phyloP scores from a whole-genome alignment of 2,888 invertebrate species.

The Cerastis leucographa region DNA sequence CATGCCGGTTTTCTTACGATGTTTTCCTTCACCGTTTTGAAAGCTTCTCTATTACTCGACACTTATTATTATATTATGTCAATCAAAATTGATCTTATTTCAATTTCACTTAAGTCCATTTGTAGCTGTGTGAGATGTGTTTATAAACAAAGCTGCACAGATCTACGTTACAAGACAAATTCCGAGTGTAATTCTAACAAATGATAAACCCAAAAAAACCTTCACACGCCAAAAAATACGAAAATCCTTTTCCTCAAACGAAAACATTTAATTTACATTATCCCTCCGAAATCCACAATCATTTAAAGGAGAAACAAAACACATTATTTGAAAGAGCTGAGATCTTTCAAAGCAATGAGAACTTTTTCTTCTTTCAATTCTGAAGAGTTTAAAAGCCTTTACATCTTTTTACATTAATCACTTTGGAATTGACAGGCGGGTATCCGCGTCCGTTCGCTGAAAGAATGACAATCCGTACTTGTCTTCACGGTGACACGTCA shows the following conservation, averaged over 20 bases:
- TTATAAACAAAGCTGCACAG: not conserved
- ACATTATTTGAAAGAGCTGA: conserved; percentile 19
- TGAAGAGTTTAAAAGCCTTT: conserved; percentile 67
- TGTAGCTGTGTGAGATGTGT: too few relatives aligned
- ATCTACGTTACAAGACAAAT: not conserved
- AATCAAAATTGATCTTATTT: not conserved
- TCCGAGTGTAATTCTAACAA: not conserved
- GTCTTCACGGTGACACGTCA: conserved; percentile 65
- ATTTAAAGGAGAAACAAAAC: conserved; percentile 50
- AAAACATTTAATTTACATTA: conserved; percentile 56
- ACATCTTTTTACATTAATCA: conserved; percentile 78
- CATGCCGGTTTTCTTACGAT: too few relatives aligned
- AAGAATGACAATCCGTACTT: conserved; percentile 73
- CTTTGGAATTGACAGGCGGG: conserved; percentile 72
- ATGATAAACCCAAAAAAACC: conserved; percentile 26
- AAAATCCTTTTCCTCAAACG: conserved; percentile 45
- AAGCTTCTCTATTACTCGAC: too few relatives aligned
- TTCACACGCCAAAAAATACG: conserved; percentile 13
- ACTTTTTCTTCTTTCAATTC: conserved; percentile 43
- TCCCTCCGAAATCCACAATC: conserved; percentile 39
- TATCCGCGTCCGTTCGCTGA: conserved; percentile 62
- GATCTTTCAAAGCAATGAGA: not conserved
- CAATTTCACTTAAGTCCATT: not conserved
- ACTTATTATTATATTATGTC: not conserved
- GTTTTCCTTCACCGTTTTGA: too few relatives aligned